Percentiles rank a stretch among this genome's conserved stretches.
Evolutionary conservation across 2,888 invertebrate genomes (phyloP).

Genomic region (Monochamus alternatus): DNA sequence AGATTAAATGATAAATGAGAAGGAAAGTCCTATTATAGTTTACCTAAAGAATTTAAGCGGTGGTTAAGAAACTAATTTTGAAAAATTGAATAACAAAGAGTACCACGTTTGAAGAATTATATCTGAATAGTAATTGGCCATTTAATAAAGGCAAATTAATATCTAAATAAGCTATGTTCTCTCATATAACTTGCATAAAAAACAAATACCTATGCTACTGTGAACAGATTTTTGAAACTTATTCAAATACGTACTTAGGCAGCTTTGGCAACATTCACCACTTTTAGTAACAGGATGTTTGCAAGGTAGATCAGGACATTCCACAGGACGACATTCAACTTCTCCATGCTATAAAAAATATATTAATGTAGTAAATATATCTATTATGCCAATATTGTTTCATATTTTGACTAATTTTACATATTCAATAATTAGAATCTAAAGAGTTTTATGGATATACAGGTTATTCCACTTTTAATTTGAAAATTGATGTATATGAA

Average conservation of each 20-base stretch:
- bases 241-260: slow-evolving; percentile 81
- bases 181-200: too few relatives aligned
- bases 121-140: too few relatives aligned
- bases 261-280: slow-evolving; percentile 89
- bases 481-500: too few relatives aligned
- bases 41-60: too few relatives aligned
- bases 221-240: slow-evolving; percentile 28
- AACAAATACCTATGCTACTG: slow-evolving; percentile 17
- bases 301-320: slow-evolving; percentile 85
- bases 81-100: neutral
- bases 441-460: too few relatives aligned
- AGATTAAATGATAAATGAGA: too few relatives aligned
- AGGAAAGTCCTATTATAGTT: too few relatives aligned
- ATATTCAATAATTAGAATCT: too few relatives aligned
- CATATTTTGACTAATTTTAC: too few relatives aligned
- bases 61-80: too few relatives aligned
- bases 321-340: slow-evolving; percentile 86
- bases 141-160: too few relatives aligned
- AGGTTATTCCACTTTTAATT: too few relatives aligned
- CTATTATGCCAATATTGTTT: neutral
- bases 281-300: slow-evolving; percentile 85
- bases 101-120: neutral
- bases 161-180: neutral
- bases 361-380: slow-evolving; percentile 22
- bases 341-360: slow-evolving; percentile 82